phyloP scores from a whole-genome alignment of 2,888 invertebrate genomes.

The Eupeodes luniger region DNA sequence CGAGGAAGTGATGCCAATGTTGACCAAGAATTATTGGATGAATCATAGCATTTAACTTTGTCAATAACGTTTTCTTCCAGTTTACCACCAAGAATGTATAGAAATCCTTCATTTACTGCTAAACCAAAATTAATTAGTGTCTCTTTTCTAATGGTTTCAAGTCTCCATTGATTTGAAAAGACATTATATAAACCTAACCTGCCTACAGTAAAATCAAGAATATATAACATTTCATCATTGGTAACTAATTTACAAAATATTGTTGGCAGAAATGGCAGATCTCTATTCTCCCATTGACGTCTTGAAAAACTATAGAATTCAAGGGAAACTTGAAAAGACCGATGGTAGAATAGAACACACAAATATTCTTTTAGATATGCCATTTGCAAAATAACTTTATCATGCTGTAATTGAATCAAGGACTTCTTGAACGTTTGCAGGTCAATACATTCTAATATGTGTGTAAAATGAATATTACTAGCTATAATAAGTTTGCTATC shows the following conservation, averaged over 20 bases:
- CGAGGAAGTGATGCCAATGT: not conserved
- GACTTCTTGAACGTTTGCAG: not conserved
- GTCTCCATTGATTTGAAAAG: not conserved
- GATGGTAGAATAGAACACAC: not conserved
- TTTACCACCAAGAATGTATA: not conserved
- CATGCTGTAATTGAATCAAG: not conserved
- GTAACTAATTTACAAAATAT: not conserved
- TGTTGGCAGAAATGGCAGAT: no score
- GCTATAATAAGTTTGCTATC: no score
- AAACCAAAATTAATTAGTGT: not conserved
- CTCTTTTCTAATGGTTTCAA: not conserved
- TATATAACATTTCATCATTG: not conserved
- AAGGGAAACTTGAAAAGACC: not conserved
- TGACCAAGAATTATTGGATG: not conserved
- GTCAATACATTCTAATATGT: not conserved
- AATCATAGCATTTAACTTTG: not conserved
- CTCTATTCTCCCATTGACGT: not conserved
- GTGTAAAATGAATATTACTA: not conserved
- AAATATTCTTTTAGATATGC: not conserved
- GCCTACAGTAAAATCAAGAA: not conserved
- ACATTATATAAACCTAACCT: not conserved
- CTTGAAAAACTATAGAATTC: not conserved
- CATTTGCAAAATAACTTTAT: fast-evolving
- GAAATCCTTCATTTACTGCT: not conserved
- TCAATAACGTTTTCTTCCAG: not conserved